A percentile compares a stretch with the other conserved stretches of the same genome.
phyloP scores from a whole-genome alignment of 2,113 vertebrate genomes.

The Galeopterus variegatus region DNA sequence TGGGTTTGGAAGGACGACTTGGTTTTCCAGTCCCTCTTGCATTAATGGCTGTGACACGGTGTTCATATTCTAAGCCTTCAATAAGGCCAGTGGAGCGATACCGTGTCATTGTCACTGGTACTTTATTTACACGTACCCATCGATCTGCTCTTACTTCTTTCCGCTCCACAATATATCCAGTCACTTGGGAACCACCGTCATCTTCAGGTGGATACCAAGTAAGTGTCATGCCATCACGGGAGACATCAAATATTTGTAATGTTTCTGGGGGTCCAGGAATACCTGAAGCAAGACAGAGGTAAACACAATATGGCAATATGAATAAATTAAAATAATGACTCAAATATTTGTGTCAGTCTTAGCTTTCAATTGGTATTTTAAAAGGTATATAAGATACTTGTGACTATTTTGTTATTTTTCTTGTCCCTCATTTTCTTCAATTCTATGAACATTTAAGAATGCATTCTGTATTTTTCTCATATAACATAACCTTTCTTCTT shows the following conservation, averaged over 20 bases:
- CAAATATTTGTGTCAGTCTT: slow-evolving; percentile 3
- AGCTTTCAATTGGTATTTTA: not conserved
- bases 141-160: slow-evolving; percentile 98
- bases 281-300: slow-evolving; percentile 87
- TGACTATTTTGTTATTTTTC: not conserved
- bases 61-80: slow-evolving; percentile 98
- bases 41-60: slow-evolving; percentile 97
- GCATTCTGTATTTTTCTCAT: not conserved
- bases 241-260: slow-evolving; percentile 95
- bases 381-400: not conserved
- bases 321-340: slow-evolving; percentile 29
- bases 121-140: slow-evolving; percentile 98
- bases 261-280: slow-evolving; percentile 96
- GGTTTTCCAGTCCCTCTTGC: slow-evolving; percentile 96
- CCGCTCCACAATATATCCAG: slow-evolving; percentile 98
- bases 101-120: slow-evolving; percentile 98
- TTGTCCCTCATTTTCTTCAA: slow-evolving; percentile 47
- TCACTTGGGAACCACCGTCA: slow-evolving; percentile 96
- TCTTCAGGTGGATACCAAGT: slow-evolving; percentile 97
- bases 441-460: slow-evolving; percentile 5
- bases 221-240: slow-evolving; percentile 98
- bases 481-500: not conserved
- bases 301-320: slow-evolving; percentile 5
- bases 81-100: slow-evolving; percentile 97
- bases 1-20: slow-evolving; percentile 95